A percentile compares a stretch with the other conserved stretches of the same genome.
phyloP scores from a whole-genome alignment of 2,888 invertebrate genomes.

The Andricus quercusramuli region DNA sequence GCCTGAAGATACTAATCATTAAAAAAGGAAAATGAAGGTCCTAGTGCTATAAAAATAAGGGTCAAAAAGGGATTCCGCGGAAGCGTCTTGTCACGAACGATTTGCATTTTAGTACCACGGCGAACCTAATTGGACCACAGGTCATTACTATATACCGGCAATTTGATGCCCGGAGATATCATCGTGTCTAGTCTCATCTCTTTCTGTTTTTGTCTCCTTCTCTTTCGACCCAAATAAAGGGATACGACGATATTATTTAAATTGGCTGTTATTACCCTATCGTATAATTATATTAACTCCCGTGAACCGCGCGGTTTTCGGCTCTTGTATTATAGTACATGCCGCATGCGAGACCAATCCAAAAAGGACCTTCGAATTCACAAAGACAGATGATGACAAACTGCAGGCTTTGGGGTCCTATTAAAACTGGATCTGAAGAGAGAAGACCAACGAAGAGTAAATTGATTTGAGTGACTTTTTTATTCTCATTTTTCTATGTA shows the following conservation, averaged over 20 bases:
- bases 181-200: slow-evolving; percentile 28
- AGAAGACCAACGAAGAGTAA: not conserved
- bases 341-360: slow-evolving; percentile 30
- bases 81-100: slow-evolving; percentile 12
- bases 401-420: not conserved
- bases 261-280: slow-evolving; percentile 62
- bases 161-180: slow-evolving; percentile 37
- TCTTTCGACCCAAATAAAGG: slow-evolving; percentile 37
- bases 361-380: slow-evolving; percentile 15
- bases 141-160: slow-evolving; percentile 17
- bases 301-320: slow-evolving; percentile 47
- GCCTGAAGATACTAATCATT: not conserved
- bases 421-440: not conserved
- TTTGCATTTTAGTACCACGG: slow-evolving; percentile 4
- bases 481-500: no score
- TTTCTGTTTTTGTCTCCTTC: slow-evolving; percentile 2
- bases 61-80: not conserved
- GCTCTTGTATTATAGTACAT: slow-evolving; percentile 23
- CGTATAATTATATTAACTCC: slow-evolving; percentile 65
- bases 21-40: not conserved
- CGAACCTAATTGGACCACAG: slow-evolving; percentile 12
- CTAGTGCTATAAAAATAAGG: not conserved
- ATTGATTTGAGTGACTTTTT: no score
- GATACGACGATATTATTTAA: slow-evolving; percentile 60
- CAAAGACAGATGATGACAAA: slow-evolving; percentile 24